These are phyloP conservation scores for Labrus mixtus DNA, from an alignment of 2,113 vertebrate species.

Conservation along the genomic window DNA sequence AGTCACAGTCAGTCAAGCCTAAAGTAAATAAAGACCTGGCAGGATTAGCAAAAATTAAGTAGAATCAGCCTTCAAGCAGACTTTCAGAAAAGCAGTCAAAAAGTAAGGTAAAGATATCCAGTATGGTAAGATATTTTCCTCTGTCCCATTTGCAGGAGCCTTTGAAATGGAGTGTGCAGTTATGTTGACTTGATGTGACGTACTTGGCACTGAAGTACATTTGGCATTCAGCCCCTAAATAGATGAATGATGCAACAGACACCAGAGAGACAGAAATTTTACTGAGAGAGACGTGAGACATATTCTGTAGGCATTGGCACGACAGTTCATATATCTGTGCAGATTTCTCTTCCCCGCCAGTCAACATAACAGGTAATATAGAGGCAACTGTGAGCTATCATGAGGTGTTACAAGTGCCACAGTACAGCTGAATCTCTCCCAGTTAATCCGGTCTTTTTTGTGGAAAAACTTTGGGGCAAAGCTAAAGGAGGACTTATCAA, in stretches of 20 bases:
- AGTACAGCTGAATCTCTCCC: not conserved
- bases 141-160: constrained; percentile 5
- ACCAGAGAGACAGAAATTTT: not conserved
- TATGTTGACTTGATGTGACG: constrained; percentile 21
- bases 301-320: not conserved
- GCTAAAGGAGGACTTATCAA: too few relatives aligned
- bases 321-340: constrained; percentile 3
- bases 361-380: not conserved
- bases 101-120: not conserved
- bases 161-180: constrained; percentile 10
- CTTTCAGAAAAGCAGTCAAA: not conserved
- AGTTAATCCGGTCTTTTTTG: not conserved
- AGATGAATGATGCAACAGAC: constrained; percentile 21
- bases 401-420: not conserved
- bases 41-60: not conserved
- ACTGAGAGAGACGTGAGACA: not conserved
- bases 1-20: not conserved
- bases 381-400: not conserved
- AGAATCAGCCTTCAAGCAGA: constrained; percentile 15
- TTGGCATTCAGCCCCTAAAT: constrained; percentile 15
- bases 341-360: constrained; percentile 2
- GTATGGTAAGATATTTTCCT: constrained; percentile 1
- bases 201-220: constrained; percentile 17
- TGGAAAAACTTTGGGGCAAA: too few relatives aligned
- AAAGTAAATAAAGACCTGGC: not conserved